Base-by-base conservation (phyloP, 2,113 vertebrate species). In the Chaetodon auriga region DNA sequence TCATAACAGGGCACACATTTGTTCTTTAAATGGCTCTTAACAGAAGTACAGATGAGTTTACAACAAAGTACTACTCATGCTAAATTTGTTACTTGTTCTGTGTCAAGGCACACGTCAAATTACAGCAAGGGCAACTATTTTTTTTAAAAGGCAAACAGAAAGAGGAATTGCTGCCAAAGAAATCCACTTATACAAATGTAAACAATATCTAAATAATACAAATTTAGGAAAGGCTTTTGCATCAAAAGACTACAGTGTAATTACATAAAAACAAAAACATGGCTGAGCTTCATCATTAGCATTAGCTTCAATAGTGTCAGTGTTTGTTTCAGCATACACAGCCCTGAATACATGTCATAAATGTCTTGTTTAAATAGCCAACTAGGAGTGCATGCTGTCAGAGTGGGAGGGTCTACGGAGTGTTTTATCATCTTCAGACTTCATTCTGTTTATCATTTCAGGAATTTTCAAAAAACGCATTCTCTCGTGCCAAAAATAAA, bases 71-170 rank as follows among this genome's bases (percentile, higher is more conserved):
- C 68, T 30, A 49, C 51, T 68, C 48, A 41, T 36, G 41, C 48
- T 82, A 51, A 78, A 76, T 62, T 12, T 36, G 75, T 78, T 63
- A 68, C 12, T 83, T 76, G 63, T 54, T 66, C 35, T 53, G 75
- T 58, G 78, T 90, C 76, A 89, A 92, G 87, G 89, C 89, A 94
- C 89, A 80, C 54, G 78, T 86, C 68, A 83, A 83, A 82, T 82
- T 46, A 90, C 54, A 30, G 58, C 51, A 11, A 60, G 66, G 61
- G 74, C 19, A 38, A 11, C 13, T 60, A 9, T 57, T 13, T n/a
- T 45, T 21, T 38, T 75, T 54, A 75, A 43, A 81, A 74, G 54
- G 51, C 48, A 63, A 66, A 65, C 6, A 6, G 16, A 30, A 58
- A 53, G 41, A 64, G 43, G 41, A 78, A 80, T 63, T 23, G 46